A percentile compares a stretch with the other conserved stretches of the same genome.
Conservation (phyloP, 2,888 invertebrate species). For the Eristalis tenax region DNA sequence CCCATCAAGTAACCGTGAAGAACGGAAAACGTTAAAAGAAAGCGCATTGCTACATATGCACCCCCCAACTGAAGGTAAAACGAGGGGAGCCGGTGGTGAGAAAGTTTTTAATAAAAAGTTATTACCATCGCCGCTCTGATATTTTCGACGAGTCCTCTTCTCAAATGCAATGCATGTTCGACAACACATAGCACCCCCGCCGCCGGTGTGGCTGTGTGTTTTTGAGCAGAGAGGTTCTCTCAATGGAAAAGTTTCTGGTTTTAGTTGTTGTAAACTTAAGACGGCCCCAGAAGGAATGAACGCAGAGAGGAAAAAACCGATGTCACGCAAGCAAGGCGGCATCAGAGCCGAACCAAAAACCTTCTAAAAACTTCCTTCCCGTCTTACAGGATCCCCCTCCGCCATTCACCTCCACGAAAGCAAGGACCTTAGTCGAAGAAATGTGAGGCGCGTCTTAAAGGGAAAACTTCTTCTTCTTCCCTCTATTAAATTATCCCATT, state of each 20-base stretch:
- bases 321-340: conserved; percentile 51
- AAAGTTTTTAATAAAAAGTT: conserved; percentile 72
- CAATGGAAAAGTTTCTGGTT: conserved; percentile 59
- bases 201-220: conserved; percentile 1
- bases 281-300: conserved; percentile 38
- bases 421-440: conserved; percentile 46
- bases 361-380: conserved; percentile 29
- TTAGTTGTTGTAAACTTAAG: conserved; percentile 66
- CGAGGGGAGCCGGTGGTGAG: conserved; percentile 43
- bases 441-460: conserved; percentile 62
- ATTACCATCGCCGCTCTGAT: conserved; percentile 69
- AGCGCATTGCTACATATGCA: not conserved
- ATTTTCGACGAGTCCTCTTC: conserved; percentile 64
- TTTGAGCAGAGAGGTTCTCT: conserved; percentile 14
- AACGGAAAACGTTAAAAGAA: not conserved
- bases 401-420: not conserved
- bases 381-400: not conserved
- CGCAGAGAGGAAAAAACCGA: conserved; percentile 35
- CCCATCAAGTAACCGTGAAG: not conserved
- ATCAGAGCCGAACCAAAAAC: conserved; percentile 39
- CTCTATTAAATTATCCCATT: conserved; percentile 76
- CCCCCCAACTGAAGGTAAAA: not conserved
- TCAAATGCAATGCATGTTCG: conserved; percentile 65
- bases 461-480: conserved; percentile 64
- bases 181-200: conserved; percentile 42